These are phyloP conservation scores for Euwallacea fornicatus DNA, from an alignment of 1,140 invertebrate species.

Conservation along the genomic window DNA sequence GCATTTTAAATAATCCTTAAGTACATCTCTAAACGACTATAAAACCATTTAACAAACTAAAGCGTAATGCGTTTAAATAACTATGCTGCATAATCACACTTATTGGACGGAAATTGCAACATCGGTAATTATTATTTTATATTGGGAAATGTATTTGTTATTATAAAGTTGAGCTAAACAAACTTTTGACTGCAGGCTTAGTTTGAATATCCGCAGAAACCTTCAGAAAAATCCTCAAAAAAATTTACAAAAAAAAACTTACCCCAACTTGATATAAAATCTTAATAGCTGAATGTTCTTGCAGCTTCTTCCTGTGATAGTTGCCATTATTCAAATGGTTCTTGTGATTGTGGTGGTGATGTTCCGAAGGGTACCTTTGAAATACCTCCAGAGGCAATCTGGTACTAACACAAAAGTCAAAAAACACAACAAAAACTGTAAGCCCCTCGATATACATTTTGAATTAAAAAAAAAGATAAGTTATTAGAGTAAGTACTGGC, in stretches of 20 bases:
- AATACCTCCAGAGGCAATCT: conserved; percentile 49
- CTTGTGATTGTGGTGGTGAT: conserved; percentile 42
- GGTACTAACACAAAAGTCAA: conserved; percentile 41
- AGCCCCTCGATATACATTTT: conserved; percentile 43
- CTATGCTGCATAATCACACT: not conserved
- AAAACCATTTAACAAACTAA: no score
- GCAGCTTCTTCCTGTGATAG: conserved; percentile 42
- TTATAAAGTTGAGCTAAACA: not conserved
- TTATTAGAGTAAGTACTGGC: not conserved
- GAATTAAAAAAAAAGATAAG: conserved; percentile 8
- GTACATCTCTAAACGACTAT: no score
- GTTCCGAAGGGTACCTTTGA: conserved; percentile 46
- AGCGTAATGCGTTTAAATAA: no score
- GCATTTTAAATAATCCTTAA: no score
- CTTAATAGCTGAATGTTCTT: conserved; percentile 40
- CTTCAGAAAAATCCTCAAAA: not conserved
- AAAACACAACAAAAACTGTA: conserved; percentile 43
- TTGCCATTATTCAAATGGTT: conserved; percentile 39
- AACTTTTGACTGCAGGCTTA: conserved; percentile 24
- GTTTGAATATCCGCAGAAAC: conserved; percentile 15
- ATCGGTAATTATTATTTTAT: conserved; percentile 19
- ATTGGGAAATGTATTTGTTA: conserved; percentile 12
- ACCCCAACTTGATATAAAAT: conserved; percentile 52
- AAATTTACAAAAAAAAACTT: conserved; percentile 29
- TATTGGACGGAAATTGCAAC: conserved; percentile 22